phyloP scores from a whole-genome alignment of 2,797 vertebrate species.

The Ptychadena robeensis region DNA sequence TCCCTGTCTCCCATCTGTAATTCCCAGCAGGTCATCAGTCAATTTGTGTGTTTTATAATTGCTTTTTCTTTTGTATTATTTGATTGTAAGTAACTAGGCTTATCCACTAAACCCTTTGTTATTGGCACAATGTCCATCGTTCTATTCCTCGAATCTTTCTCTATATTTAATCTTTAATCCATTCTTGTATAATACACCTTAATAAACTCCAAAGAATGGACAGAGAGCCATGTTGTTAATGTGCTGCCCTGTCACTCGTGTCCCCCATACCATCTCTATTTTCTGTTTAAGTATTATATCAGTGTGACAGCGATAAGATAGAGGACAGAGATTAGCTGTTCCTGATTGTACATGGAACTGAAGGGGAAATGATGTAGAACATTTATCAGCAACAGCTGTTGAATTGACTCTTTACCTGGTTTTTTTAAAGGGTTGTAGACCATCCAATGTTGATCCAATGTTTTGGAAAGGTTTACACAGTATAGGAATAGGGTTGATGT shows the following conservation, averaged over 20 bases:
- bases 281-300: slow-evolving; percentile 36
- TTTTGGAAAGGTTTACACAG: too few species aligned
- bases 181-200: slow-evolving; percentile 31
- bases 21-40: too few species aligned
- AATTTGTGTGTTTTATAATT: neutral
- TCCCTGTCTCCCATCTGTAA: too few species aligned
- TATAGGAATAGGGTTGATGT: too few species aligned
- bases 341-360: neutral
- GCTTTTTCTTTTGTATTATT: neutral
- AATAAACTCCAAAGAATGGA: slow-evolving; percentile 53
- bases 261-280: slow-evolving; percentile 22
- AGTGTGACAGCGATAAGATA: slow-evolving; percentile 51
- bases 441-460: too few species aligned
- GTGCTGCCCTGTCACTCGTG: slow-evolving; percentile 43
- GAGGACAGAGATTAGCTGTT: slow-evolving; percentile 36
- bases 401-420: neutral
- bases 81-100: neutral
- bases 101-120: neutral
- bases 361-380: neutral
- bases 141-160: neutral
- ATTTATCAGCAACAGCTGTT: neutral
- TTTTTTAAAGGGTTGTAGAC: neutral
- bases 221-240: slow-evolving; percentile 48
- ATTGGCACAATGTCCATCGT: neutral
- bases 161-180: neutral